Conservation (phyloP, 2,797 vertebrate species). For the Chloroceryle inda region DNA sequence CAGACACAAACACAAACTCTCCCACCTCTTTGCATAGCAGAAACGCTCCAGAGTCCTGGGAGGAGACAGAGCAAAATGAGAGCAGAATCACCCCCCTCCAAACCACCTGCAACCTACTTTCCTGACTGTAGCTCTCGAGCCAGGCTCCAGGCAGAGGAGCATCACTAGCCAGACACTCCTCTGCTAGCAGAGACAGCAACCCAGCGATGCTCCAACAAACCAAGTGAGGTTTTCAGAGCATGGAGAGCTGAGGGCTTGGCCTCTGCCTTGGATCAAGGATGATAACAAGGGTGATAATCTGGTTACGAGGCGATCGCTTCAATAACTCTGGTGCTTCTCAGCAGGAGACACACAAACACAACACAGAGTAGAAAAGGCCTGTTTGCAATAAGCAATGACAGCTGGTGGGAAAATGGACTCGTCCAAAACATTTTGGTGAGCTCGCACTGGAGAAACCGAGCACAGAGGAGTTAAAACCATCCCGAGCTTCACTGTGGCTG, state of each 20-base stretch:
- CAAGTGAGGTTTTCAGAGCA: not conserved
- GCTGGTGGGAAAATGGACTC: not conserved
- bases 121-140: not conserved
- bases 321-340: not conserved
- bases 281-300: not conserved
- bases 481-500: not conserved
- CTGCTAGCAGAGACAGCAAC: not conserved
- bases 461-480: conserved; percentile 14
- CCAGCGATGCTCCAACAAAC: not conserved
- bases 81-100: not conserved
- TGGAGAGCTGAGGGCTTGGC: not conserved
- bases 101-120: not conserved
- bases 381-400: not conserved
- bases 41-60: not conserved
- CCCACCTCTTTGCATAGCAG: not conserved
- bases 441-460: not conserved
- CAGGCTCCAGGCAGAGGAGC: not conserved
- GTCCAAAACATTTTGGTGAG: not conserved
- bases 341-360: not conserved
- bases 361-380: not conserved
- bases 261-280: not conserved
- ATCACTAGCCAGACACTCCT: not conserved
- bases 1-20: not conserved
- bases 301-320: not conserved
- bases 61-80: not conserved